These are phyloP conservation scores for Nephotettix cincticeps DNA, from an alignment of 1,140 invertebrate species.

Conservation along the genomic window DNA sequence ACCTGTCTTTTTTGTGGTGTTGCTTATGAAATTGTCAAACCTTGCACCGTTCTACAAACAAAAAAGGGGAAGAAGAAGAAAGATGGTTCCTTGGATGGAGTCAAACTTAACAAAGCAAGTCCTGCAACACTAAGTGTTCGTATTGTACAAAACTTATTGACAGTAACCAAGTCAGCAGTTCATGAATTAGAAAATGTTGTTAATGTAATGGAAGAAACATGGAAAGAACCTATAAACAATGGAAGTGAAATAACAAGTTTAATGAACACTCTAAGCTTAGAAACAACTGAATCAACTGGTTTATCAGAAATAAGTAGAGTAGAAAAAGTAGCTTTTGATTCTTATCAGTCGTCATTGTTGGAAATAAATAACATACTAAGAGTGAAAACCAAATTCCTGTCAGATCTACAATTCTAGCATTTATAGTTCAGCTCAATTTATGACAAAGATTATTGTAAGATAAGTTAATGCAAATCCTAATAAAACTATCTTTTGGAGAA, in stretches of 20 bases:
- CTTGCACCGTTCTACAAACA: not conserved
- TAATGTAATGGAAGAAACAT: too few relatives aligned
- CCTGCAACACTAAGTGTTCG: not conserved
- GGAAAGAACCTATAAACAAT: too few relatives aligned
- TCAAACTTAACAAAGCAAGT: too few relatives aligned
- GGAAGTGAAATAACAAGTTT: too few relatives aligned
- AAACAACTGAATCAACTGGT: not conserved
- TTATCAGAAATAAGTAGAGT: not conserved
- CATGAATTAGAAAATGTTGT: too few relatives aligned
- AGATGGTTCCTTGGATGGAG: not conserved
- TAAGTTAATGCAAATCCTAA: too few relatives aligned
- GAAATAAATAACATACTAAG: not conserved
- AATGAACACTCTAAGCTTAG: too few relatives aligned
- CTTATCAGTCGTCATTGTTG: not conserved
- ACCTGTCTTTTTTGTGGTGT: constrained; percentile 13
- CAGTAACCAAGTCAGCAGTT: not conserved
- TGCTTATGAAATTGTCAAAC: not conserved
- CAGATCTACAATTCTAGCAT: not conserved
- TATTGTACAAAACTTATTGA: not conserved
- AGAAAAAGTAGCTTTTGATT: not conserved
- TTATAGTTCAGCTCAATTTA: too few relatives aligned
- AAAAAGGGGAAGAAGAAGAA: not conserved
- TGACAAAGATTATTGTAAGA: too few relatives aligned
- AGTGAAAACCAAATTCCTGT: not conserved
- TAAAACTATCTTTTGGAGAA: too few relatives aligned